Evolutionary conservation across 2,797 vertebrate genomes (phyloP), one percentile per base, ranked within the genome.

Genomic region (Mionectes olivaceus): DNA sequence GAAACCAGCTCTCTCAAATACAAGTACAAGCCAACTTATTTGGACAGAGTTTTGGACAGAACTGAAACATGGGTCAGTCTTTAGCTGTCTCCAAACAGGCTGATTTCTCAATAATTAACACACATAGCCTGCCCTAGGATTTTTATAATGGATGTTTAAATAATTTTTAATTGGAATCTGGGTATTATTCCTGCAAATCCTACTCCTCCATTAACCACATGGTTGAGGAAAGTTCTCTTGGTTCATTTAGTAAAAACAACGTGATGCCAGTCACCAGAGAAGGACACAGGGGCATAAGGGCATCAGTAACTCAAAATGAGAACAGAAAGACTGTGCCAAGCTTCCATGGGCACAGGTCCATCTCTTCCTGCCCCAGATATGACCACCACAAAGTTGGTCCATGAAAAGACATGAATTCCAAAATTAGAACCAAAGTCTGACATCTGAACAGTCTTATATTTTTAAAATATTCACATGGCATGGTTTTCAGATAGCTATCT

Each of bases 401-500:
- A 16, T 3, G 7, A 67, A 59, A 32, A 83, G 44, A 71, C 5
- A 3, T 35, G n/a, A 35, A 65, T 30, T 55, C 32, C 35, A 44
- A 89, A 86, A 75, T 73, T 23, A 84, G 21, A 49, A 77, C 50
- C 22, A 21, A 79, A 77, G 11, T 61, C 59, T 86, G 39, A 76
- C 22, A 46, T 46, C 14, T 83, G 59, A 89, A 78, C 23, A 55
- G 15, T 19, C 7, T 9, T 64, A 12, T 3, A 30, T 43, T 49
- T 30, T 3, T 27, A 2, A 10, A 37, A 21, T 30, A 93, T 61
- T 96, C n/a, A 90, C 90, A 13, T 32, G 93, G 90, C 22, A 95
- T 8, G 2, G 32, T 83, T 83, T 97, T 96, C 41, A 87, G 56
- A 2, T 94, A 95, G 90, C 89, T 94, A 56, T 90, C 33, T 24